A percentile compares a stretch with the other conserved stretches of the same genome.
These are phyloP conservation scores for Calidris pugnax DNA, from an alignment of 2,113 vertebrate species.

Conservation along the genomic window DNA sequence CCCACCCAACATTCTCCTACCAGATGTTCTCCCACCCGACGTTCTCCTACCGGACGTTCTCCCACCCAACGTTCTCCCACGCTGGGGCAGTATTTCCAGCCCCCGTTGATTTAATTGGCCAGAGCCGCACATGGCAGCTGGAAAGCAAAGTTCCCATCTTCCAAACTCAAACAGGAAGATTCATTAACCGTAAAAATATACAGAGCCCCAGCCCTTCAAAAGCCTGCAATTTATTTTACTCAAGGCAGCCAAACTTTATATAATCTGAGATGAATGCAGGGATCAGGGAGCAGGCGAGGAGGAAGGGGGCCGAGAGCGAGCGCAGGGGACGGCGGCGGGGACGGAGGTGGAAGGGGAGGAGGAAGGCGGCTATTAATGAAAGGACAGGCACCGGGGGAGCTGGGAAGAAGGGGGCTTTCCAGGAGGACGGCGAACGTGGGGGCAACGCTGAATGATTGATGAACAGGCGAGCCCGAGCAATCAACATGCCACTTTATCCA, in stretches of 20 bases:
- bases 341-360: not conserved
- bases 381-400: not conserved
- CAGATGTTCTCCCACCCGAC: rapidly evolving
- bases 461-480: slow-evolving; percentile 61
- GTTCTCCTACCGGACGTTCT: not conserved
- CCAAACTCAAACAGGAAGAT: slow-evolving; percentile 76
- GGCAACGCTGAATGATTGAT: slow-evolving; percentile 64
- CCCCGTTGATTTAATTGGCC: not conserved
- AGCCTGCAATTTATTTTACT: slow-evolving; percentile 67
- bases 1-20: not conserved
- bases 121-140: slow-evolving; percentile 33
- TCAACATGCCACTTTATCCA: slow-evolving; percentile 62
- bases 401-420: not conserved
- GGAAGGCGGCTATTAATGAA: not conserved
- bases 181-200: slow-evolving; percentile 79
- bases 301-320: slow-evolving; percentile 25
- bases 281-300: slow-evolving; percentile 39
- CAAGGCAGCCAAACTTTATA: slow-evolving; percentile 63
- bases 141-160: slow-evolving; percentile 46
- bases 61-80: not conserved
- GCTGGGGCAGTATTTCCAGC: not conserved
- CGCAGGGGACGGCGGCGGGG: not conserved
- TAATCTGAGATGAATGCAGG: slow-evolving; percentile 56
- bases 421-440: not conserved
- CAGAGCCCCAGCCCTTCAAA: slow-evolving; percentile 66